phyloP scores from a whole-genome alignment of 2,797 vertebrate species.

The Gephyroberyx darwinii region DNA sequence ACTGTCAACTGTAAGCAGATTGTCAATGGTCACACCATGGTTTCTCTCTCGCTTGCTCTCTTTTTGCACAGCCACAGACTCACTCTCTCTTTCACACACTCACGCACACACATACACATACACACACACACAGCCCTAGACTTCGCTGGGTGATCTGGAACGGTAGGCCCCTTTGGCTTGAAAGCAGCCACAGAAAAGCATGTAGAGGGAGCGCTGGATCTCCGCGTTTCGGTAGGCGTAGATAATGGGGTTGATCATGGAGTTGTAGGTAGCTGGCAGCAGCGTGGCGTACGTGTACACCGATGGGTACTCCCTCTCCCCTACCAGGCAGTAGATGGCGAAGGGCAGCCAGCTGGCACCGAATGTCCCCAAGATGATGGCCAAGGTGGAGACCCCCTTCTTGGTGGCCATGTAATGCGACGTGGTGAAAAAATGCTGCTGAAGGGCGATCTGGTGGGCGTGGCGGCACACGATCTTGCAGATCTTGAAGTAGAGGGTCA shows the following conservation, averaged over 20 bases:
- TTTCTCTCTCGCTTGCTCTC: slow-evolving; percentile 53
- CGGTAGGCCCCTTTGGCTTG: slow-evolving; percentile 89
- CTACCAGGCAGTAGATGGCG: slow-evolving; percentile 95
- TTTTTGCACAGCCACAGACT: background rate
- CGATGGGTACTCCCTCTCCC: slow-evolving; percentile 87
- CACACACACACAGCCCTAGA: slow-evolving; percentile 73
- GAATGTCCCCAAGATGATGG: slow-evolving; percentile 95
- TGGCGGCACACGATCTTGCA: slow-evolving; percentile 97
- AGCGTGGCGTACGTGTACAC: slow-evolving; percentile 97
- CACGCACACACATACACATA: slow-evolving; percentile 11
- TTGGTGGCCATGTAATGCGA: slow-evolving; percentile 94
- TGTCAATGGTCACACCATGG: slow-evolving; percentile 71
- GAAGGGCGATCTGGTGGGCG: slow-evolving; percentile 97
- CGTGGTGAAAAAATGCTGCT: slow-evolving; percentile 95
- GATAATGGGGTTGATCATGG: slow-evolving; percentile 99
- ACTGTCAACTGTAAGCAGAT: slow-evolving; percentile 78
- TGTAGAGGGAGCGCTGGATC: slow-evolving; percentile 94
- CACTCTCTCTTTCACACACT: slow-evolving; percentile 9
- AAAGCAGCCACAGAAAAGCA: slow-evolving; percentile 95
- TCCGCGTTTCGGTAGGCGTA: slow-evolving; percentile 97
- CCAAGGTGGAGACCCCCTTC: slow-evolving; percentile 95
- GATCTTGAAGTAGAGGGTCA: slow-evolving; percentile 95
- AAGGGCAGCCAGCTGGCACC: slow-evolving; percentile 98
- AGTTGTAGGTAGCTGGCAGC: slow-evolving; percentile 97
- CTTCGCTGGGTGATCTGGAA: slow-evolving; percentile 96